These are phyloP conservation scores for Coenonympha arcania DNA, from an alignment of 2,888 invertebrate species.

Conservation along the genomic window DNA sequence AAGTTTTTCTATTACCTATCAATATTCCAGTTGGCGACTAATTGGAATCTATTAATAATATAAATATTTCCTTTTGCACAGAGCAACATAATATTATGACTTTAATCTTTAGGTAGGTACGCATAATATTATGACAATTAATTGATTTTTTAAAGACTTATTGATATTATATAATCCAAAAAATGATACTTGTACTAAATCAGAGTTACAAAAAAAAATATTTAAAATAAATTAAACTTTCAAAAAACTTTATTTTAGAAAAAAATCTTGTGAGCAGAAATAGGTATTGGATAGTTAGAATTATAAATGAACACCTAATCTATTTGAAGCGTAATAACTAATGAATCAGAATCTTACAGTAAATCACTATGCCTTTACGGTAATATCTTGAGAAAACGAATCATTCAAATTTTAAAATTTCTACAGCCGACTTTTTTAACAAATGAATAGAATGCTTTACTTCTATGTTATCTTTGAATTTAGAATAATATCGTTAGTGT, in stretches of 20 bases:
- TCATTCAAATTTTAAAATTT: neutral
- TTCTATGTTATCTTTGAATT: too few species aligned
- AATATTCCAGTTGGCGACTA: slow-evolving; percentile 16
- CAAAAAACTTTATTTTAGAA: neutral
- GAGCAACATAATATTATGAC: too few species aligned
- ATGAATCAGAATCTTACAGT: slow-evolving; percentile 59
- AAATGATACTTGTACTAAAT: neutral
- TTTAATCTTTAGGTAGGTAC: too few species aligned
- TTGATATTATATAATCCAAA: neutral
- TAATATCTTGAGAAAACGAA: slow-evolving; percentile 32
- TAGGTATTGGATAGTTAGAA: neutral
- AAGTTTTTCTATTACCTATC: too few species aligned
- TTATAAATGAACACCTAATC: slow-evolving; percentile 48
- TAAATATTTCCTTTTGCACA: slow-evolving; percentile 18
- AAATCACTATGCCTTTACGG: slow-evolving; percentile 62
- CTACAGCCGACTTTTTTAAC: neutral
- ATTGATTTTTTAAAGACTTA: too few species aligned
- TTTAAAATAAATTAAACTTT: neutral
- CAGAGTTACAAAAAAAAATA: neutral
- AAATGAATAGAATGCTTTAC: too few species aligned
- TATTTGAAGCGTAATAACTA: slow-evolving; percentile 62
- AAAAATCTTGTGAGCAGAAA: neutral
- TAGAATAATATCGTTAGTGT: too few species aligned
- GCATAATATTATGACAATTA: too few species aligned
- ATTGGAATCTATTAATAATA: slow-evolving; percentile 29